A percentile compares a stretch with the other conserved stretches of the same genome.
phyloP scores from a whole-genome alignment of 2,113 vertebrate genomes.

The Nycticorax nycticorax region DNA sequence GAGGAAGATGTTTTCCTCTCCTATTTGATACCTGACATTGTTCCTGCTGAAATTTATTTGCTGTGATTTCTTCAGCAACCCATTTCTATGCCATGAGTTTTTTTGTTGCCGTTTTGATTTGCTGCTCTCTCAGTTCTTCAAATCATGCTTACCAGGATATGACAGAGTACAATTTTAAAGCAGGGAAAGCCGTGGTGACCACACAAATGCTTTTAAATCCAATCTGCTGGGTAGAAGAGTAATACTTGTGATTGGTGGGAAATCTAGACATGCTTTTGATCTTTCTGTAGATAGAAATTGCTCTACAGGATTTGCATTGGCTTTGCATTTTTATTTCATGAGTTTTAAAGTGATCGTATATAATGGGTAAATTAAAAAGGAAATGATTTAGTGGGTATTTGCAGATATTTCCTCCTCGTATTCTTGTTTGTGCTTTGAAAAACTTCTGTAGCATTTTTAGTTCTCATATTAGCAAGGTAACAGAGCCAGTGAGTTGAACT shows the following conservation, averaged over 20 bases:
- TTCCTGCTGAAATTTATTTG: background rate
- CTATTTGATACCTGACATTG: background rate
- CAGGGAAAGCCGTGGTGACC: background rate
- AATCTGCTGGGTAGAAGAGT: background rate
- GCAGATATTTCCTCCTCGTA: background rate
- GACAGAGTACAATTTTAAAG: background rate
- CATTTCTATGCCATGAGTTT: background rate
- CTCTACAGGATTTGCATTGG: background rate
- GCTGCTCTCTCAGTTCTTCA: background rate
- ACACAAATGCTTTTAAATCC: background rate
- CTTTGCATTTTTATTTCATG: slow-evolving; percentile 21
- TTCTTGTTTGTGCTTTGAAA: background rate
- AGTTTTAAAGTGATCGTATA: background rate
- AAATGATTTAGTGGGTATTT: background rate
- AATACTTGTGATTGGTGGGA: background rate
- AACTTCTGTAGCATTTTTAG: background rate
- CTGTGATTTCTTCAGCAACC: background rate
- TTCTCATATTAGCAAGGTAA: background rate
- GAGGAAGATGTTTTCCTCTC: background rate
- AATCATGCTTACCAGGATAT: background rate
- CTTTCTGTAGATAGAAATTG: slow-evolving; percentile 17
- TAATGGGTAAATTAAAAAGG: background rate
- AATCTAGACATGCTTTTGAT: background rate
- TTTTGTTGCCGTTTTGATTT: background rate
- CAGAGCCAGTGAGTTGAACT: background rate